Percentiles rank a stretch among this genome's conserved stretches.
Conservation (phyloP, 2,888 invertebrate species). For the Pristionchus mayeri region DNA sequence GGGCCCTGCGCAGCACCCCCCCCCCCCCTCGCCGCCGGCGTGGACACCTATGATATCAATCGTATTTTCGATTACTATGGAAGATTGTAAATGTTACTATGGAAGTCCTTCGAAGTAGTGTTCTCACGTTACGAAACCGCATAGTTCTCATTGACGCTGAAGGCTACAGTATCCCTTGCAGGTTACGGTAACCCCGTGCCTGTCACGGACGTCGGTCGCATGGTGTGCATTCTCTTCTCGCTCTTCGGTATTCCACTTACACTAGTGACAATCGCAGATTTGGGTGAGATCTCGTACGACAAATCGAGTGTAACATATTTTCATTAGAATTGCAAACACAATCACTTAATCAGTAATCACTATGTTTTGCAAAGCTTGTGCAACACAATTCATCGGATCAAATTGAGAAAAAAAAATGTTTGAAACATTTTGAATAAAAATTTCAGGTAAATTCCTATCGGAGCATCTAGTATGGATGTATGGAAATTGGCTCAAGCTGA, state of each 20-base stretch:
- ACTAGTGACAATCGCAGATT: constrained; percentile 76
- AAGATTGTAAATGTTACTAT: too few relatives aligned
- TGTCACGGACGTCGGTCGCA: constrained; percentile 71
- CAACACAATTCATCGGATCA: background rate
- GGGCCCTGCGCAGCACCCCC: too few relatives aligned
- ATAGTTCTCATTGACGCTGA: too few relatives aligned
- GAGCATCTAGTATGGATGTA: constrained; percentile 76
- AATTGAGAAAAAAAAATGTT: background rate
- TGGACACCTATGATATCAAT: too few relatives aligned
- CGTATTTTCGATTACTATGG: too few relatives aligned
- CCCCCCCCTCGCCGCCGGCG: too few relatives aligned
- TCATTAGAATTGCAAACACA: too few relatives aligned
- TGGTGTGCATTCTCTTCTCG: constrained; percentile 74
- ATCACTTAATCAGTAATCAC: too few relatives aligned
- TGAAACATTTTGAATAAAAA: background rate
- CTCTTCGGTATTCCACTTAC: constrained; percentile 76
- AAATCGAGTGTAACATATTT: too few relatives aligned
- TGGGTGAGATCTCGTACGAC: constrained; percentile 59
- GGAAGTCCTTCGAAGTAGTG: too few relatives aligned
- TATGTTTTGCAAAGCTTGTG: background rate
- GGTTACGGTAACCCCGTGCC: constrained; percentile 77
- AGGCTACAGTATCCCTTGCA: constrained; percentile 30
- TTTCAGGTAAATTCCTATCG: constrained; percentile 73
- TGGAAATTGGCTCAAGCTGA: constrained; percentile 72
- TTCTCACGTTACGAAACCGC: too few relatives aligned